Evolutionary conservation across 2,888 invertebrate species (phyloP), one percentile per base, ranked within the genome.

Genomic region (Vandiemenella viatica): DNA sequence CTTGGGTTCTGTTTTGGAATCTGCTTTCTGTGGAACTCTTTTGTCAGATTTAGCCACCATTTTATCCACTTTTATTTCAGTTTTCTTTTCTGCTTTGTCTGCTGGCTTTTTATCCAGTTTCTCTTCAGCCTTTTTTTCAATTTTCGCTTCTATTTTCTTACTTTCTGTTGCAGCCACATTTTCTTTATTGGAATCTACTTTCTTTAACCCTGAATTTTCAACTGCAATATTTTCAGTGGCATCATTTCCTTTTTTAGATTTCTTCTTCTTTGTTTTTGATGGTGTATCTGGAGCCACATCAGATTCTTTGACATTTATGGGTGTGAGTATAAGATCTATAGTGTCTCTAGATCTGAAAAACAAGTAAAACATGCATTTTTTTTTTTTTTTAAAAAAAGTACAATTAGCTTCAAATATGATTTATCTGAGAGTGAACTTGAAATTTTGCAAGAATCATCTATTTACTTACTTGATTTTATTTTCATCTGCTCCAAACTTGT

Each of bases 1-100:
- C 61, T 70, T 71, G 61, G 48, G 40, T 64, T 69, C 55, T n/a
- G 48, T 51, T 37, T 53, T 45, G 23, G 37, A 41, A 7, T 46
- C 50, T 13, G 2, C n/a, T 32, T 32, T 32, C n/a, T n/a, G n/a
- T n/a, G n/a, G n/a, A n/a, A n/a, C n/a, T n/a, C n/a, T n/a, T n/a
- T n/a, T n/a, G n/a, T n/a, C n/a, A n/a, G n/a, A n/a, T n/a, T n/a
- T n/a, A 32, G 10, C 32, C 10, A 4, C n/a, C n/a, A 13, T 32
- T 32, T 32, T 32, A 10, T 32, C 32, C n/a, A n/a, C 32, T 4
- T 32, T 32, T 32, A 13, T 10, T 2, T 32, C 32, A 32, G 32
- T 32, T 32, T 32, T 32, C 32, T 32, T 32, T 32, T 32, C 32
- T 32, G 5, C 32, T 2, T 10, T 32, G 10, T 10, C 2, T 32